phyloP scores from a whole-genome alignment of 2,888 invertebrate species.

The Yponomeuta cagnagella region DNA sequence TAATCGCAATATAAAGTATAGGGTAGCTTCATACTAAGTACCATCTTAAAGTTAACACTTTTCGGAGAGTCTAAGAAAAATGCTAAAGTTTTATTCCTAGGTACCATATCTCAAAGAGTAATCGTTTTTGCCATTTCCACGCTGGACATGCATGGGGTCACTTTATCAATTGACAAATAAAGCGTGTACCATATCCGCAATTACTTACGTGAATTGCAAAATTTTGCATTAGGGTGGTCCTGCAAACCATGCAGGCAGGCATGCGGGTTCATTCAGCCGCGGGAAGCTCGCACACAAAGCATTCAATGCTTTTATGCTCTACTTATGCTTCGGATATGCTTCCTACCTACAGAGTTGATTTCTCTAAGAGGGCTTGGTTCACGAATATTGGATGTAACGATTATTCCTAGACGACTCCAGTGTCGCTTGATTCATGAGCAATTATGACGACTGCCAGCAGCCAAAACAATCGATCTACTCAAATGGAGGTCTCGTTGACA shows the following conservation, averaged over 20 bases:
- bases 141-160: background rate
- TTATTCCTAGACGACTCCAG: background rate
- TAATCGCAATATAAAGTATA: background rate
- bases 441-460: constrained; percentile 70
- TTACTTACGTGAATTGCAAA: constrained; percentile 29
- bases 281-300: constrained; percentile 38
- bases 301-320: background rate
- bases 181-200: background rate
- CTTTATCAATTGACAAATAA: background rate
- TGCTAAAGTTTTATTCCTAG: too few species aligned
- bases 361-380: background rate
- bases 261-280: constrained; percentile 73
- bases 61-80: too few species aligned
- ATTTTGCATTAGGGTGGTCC: constrained; percentile 54
- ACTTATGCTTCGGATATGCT: background rate
- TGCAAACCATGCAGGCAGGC: constrained; percentile 15
- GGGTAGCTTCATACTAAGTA: background rate
- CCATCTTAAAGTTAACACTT: too few species aligned
- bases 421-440: constrained; percentile 50
- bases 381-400: background rate
- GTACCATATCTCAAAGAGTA: too few species aligned
- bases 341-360: background rate
- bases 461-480: constrained; percentile 73
- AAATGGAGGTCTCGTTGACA: constrained; percentile 51
- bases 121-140: background rate